phyloP scores from a whole-genome alignment of 2,797 vertebrate genomes.

The Acanthiza pusilla region DNA sequence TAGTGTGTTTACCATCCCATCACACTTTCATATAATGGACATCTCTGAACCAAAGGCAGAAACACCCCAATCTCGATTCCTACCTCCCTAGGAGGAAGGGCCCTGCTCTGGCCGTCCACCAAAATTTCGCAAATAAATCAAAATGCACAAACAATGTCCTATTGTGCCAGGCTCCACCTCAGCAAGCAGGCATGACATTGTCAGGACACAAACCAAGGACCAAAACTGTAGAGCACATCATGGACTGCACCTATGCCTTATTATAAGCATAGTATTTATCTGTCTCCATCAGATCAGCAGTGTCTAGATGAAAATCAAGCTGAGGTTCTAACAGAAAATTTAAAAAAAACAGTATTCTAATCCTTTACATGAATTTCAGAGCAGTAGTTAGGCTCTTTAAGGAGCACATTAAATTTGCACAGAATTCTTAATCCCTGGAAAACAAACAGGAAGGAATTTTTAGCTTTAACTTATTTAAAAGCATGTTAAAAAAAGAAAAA shows the following conservation, averaged over 20 bases:
- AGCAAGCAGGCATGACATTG: not conserved
- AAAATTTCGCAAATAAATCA: not conserved
- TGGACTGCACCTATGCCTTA: not conserved
- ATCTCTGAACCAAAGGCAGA: not conserved
- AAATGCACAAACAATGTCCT: not conserved
- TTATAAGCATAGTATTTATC: not conserved
- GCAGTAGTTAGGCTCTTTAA: not conserved
- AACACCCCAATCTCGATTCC: rapidly evolving
- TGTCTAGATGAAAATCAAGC: not conserved
- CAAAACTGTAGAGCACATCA: not conserved
- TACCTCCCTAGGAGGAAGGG: not conserved
- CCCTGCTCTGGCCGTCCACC: rapidly evolving
- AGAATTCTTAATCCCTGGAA: not conserved
- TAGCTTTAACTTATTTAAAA: not conserved
- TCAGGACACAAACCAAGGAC: not conserved
- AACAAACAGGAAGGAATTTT: not conserved
- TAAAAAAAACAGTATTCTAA: not conserved
- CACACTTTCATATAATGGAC: not conserved
- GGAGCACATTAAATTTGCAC: not conserved
- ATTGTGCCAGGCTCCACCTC: not conserved
- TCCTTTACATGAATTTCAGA: not conserved
- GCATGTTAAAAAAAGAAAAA: rapidly evolving
- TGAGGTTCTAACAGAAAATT: not conserved
- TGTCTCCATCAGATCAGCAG: not conserved
- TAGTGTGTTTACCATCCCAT: not conserved